phyloP scores from a whole-genome alignment of 1,140 invertebrate species.

The Agrypnia vestita region DNA sequence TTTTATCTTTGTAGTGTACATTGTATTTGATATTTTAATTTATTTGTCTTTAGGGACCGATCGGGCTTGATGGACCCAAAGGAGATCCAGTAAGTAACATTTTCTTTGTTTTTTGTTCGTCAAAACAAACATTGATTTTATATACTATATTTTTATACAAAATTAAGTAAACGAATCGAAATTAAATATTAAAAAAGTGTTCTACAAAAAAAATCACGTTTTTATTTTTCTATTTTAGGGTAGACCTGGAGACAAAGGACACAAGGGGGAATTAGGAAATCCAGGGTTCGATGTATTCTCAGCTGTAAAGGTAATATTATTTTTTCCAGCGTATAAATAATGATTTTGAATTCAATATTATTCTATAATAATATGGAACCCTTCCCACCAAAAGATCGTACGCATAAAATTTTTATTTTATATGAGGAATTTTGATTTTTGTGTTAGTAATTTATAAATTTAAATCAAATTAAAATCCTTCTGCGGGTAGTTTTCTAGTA shows the following conservation, averaged over 20 bases:
- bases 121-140: not conserved
- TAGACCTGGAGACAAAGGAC: slow-evolving; percentile 88
- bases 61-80: slow-evolving; percentile 94
- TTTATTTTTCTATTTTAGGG: slow-evolving; percentile 77
- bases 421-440: too few relatives aligned
- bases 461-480: too few relatives aligned
- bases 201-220: not conserved
- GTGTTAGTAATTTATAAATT: too few relatives aligned
- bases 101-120: not conserved
- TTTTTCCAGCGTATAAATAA: not conserved
- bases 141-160: not conserved
- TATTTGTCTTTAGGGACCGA: slow-evolving; percentile 86
- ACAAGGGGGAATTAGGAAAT: slow-evolving; percentile 88
- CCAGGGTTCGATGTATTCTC: slow-evolving; percentile 92
- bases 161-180: not conserved
- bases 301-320: slow-evolving; percentile 85
- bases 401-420: too few relatives aligned
- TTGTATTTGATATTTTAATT: slow-evolving; percentile 51
- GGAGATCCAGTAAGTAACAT: slow-evolving; percentile 87
- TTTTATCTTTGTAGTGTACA: slow-evolving; percentile 25
- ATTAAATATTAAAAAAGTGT: not conserved
- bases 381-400: too few relatives aligned
- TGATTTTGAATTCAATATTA: not conserved
- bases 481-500: too few relatives aligned
- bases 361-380: not conserved